Evolutionary conservation across 2,888 invertebrate genomes (phyloP).

Genomic region (Gari tellinella): DNA sequence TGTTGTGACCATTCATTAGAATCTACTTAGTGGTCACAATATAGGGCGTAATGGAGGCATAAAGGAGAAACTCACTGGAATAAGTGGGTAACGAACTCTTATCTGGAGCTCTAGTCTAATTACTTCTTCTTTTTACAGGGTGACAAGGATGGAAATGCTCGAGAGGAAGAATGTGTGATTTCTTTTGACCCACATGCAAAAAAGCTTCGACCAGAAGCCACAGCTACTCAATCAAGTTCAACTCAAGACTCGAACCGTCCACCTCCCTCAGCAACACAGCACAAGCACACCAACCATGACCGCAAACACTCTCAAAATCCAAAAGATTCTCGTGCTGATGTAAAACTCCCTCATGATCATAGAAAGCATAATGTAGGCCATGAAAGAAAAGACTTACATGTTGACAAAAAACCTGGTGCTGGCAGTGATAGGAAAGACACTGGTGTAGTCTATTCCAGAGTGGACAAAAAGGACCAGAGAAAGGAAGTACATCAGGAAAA

Average conservation of each 20-base stretch:
- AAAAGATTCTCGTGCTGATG: neutral
- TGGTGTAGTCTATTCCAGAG: no score
- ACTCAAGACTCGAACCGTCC: slow-evolving; percentile 6
- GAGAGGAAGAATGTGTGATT: slow-evolving; percentile 3
- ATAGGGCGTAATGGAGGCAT: no score
- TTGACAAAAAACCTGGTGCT: slow-evolving; percentile 7
- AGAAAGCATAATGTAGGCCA: neutral
- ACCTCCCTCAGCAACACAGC: slow-evolving; percentile 40
- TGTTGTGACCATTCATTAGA: no score
- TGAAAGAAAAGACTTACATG: slow-evolving; percentile 12
- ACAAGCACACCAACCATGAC: slow-evolving; percentile 54
- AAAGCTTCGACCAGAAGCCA: neutral
- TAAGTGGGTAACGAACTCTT: no score
- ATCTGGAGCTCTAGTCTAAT: neutral
- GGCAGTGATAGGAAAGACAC: no score
- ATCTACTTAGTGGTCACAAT: no score
- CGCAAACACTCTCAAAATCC: slow-evolving; percentile 27
- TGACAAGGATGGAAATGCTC: neutral
- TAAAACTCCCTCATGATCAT: neutral
- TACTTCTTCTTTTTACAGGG: slow-evolving; percentile 5
- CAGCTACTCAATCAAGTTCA: neutral
- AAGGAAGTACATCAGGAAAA: no score
- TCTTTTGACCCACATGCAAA: slow-evolving; percentile 10
- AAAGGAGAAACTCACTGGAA: no score
- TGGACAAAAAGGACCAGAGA: no score